Base-by-base conservation (phyloP, 2,888 invertebrate genomes). In the Alviniconcha strummeri region DNA sequence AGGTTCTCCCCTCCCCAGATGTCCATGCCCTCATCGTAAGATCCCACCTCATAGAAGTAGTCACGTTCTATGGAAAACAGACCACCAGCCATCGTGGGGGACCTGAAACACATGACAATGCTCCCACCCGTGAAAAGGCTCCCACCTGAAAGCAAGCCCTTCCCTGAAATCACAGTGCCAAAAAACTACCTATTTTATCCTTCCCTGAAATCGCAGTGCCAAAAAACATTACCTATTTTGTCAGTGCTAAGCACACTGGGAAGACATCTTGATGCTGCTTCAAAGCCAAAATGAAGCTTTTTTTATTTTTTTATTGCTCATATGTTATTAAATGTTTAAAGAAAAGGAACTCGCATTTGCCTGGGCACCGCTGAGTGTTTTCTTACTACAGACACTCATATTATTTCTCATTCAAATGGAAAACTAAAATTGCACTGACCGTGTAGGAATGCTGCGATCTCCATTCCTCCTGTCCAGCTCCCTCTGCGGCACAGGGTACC, bases 21-120 rank as follows among this genome's bases (percentile, higher is more conserved):
- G 94, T 99, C 98, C 99, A 99, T 99, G 90, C 99, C 99, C 94
- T 98, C 96, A 94, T 99, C 99, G 94, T 99, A 99, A 83, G 98
- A 97, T 82, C 99, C 99, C 87, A 99, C 95, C 95, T 98, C 97
- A 94, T 98, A 98, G 95, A 99, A 99, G 94, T 98, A 99, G 55
- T 98, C 97, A 92, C 96, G 96, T 94, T 98, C 98, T 86, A 99
- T 98, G 81, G 99, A 97, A 93, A 98, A 98, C 69, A 99, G 94
- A 0, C 99, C 99, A 84, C 99, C 99, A 15, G 99, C 98, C 99
- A 99, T 99, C 0, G 99, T 99, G 0, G 99, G 99, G 0, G 99
- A 98, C 72, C 95, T 95, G 87, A 78, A 93, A 88, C 74, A 82
- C 77, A 83, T 81, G 36, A 36, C 36, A 72, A 36, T 72, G 64